Evolutionary conservation across 2,113 vertebrate species (phyloP).

Genomic region (Myiagra hebetior): DNA sequence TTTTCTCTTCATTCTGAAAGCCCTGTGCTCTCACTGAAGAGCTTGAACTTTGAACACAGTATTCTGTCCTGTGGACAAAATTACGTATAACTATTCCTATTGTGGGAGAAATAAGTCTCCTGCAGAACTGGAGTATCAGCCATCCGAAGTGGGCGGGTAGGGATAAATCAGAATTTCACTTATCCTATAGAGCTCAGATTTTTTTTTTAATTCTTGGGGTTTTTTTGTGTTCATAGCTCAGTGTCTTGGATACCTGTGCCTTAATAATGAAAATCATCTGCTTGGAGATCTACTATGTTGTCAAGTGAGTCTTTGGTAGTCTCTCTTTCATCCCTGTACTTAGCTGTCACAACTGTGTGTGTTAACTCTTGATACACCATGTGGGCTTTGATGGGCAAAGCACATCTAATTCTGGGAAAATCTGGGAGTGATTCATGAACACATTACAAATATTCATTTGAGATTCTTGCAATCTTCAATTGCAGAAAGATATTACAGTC

Average conservation of each 20-base stretch:
- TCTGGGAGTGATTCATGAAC: background rate
- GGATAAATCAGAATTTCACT: background rate
- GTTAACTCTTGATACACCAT: background rate
- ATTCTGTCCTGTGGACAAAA: background rate
- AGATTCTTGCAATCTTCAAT: background rate
- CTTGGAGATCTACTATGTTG: conserved; percentile 95
- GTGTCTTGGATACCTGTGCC: conserved; percentile 93
- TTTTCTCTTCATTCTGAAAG: background rate
- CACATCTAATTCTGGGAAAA: background rate
- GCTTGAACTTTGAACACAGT: background rate
- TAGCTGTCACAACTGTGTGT: background rate
- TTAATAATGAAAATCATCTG: conserved; percentile 98
- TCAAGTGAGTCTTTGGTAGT: conserved; percentile 79
- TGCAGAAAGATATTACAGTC: background rate
- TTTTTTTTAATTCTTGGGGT: background rate
- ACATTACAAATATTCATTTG: background rate
- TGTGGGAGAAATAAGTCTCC: background rate
- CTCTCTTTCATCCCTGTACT: background rate
- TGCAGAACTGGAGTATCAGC: background rate
- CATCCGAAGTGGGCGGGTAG: background rate
- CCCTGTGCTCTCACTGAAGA: background rate
- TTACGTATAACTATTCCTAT: background rate
- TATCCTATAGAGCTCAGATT: background rate
- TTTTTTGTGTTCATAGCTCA: conserved; percentile 76
- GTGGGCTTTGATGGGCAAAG: background rate